A percentile compares a stretch with the other conserved stretches of the same genome.
phyloP scores from a whole-genome alignment of 2,888 invertebrate species.

The Erannis defoliaria region DNA sequence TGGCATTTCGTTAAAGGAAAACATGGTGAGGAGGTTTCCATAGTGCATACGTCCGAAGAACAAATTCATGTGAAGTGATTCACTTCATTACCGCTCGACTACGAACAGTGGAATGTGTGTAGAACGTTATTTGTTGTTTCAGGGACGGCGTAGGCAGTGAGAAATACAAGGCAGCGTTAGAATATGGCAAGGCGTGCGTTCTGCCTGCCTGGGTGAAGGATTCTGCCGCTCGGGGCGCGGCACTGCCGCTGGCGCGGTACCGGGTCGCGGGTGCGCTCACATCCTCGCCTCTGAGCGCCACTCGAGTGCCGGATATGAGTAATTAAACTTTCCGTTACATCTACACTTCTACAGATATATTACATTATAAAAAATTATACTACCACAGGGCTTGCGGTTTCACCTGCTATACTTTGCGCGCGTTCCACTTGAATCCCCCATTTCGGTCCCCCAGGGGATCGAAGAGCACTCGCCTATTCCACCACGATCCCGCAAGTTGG shows the following conservation, averaged over 20 bases:
- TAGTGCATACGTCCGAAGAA: too few relatives aligned
- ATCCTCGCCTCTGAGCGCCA: constrained; percentile 90
- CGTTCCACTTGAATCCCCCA: too few relatives aligned
- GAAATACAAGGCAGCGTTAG: constrained; percentile 89
- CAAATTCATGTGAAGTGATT: too few relatives aligned
- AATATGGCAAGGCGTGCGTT: constrained; percentile 88
- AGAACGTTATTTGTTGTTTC: constrained; percentile 27
- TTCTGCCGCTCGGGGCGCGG: constrained; percentile 90
- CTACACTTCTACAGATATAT: not conserved
- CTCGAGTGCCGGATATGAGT: constrained; percentile 81
- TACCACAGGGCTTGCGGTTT: too few relatives aligned
- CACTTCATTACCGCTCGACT: too few relatives aligned
- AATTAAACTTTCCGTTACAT: constrained; percentile 47
- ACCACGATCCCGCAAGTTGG: too few relatives aligned
- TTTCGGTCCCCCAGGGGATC: too few relatives aligned
- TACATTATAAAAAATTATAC: not conserved
- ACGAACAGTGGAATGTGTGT: too few relatives aligned
- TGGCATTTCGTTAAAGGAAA: too few relatives aligned
- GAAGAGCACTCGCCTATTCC: too few relatives aligned
- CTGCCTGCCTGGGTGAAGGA: constrained; percentile 92
- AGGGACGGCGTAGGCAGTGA: constrained; percentile 89
- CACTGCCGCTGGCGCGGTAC: constrained; percentile 88
- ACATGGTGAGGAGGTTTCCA: too few relatives aligned
- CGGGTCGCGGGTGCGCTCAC: constrained; percentile 87
- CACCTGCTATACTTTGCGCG: too few relatives aligned